A percentile compares a stretch with the other conserved stretches of the same genome.
Conservation (phyloP, 53 echinoderm and acorn worm genomes). For the Zoroaster sp. region DNA sequence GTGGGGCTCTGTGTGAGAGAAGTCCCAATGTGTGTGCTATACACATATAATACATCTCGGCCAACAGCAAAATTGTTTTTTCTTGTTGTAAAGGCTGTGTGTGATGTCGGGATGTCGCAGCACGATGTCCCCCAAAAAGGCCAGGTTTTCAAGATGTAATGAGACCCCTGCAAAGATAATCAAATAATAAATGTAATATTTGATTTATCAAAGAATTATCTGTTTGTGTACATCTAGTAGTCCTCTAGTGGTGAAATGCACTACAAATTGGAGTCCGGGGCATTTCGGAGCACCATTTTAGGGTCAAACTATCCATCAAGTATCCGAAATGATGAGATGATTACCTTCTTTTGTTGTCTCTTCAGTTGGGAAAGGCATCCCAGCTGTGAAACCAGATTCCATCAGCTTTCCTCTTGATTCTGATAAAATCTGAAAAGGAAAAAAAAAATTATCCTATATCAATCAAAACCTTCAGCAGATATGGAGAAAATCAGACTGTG, state of each 20-base stretch:
- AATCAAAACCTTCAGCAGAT: too few species aligned
- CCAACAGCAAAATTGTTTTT: constrained; percentile 33
- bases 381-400: constrained; percentile 63
- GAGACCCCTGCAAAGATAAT: constrained; percentile 83
- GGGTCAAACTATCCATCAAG: not conserved
- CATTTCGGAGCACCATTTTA: not conserved
- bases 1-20: not conserved
- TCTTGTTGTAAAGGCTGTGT: constrained; percentile 72
- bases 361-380: constrained; percentile 75
- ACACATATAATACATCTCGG: not conserved
- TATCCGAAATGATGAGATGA: not conserved
- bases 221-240: too few species aligned
- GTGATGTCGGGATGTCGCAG: constrained; percentile 88
- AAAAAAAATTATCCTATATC: too few species aligned
- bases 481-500: too few species aligned
- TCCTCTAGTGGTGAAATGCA: too few species aligned
- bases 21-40: not conserved
- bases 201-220: too few species aligned
- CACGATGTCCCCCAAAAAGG: constrained; percentile 84
- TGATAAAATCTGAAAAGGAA: constrained; percentile 67
- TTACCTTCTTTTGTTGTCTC: constrained; percentile 62
- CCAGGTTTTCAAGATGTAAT: constrained; percentile 86
- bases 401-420: constrained; percentile 53
- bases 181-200: too few species aligned
- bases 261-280: not conserved